Evolutionary conservation across 2,797 vertebrate species (phyloP), one percentile per base, ranked within the genome.

Genomic region (Paratrypauchen microcephalus): DNA sequence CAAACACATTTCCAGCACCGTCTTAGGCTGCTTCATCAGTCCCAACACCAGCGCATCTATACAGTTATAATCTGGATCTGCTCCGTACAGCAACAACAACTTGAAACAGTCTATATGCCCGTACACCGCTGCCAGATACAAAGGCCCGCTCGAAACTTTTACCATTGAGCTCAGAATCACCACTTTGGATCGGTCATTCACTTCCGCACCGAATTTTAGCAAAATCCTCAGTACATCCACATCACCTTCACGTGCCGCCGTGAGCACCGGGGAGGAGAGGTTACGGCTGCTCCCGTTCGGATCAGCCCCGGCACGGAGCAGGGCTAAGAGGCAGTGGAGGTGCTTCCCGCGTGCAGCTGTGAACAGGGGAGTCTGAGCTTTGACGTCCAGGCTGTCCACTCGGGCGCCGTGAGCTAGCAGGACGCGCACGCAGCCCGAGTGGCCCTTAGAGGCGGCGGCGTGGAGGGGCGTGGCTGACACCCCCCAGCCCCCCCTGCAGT

Each of bases 311-410:
- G 96, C 96, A 2, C 92, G 77, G 50, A 99, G 93, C 45, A 98
- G 94, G 1, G 86, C 85, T 39, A 89, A 85, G 36, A 97, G 97
- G 2, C 96, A 99, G 39, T 95, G 94, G 15, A 92, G 82, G 85
- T 98, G 95, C 41, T 96, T 96, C 0, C 95, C 94, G 52, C 93
- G 95, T 12, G 97, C 96, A 0, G 97, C 96, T 0, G 93, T 90
- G 16, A 98, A 98, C 32, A 99, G 94, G 0, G 96, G 97, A 0
- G 97, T 99, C 86, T 98, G 97, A 0, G 97, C 97, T 81, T 99
- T 98, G 54, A 96, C 93, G 0, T 99, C 96, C 65, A 96, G 89
- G 5, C 94, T 88, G 84, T 99, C 97, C 3, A 98, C 93, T 3
- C 95, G 88, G 0, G 97, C 96, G 0, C 96, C 95, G 0, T 96